Percentiles rank a stretch among this genome's conserved stretches.
These are phyloP conservation scores for Gymnocheta viridis DNA, from an alignment of 2,888 invertebrate species.

Conservation along the genomic window DNA sequence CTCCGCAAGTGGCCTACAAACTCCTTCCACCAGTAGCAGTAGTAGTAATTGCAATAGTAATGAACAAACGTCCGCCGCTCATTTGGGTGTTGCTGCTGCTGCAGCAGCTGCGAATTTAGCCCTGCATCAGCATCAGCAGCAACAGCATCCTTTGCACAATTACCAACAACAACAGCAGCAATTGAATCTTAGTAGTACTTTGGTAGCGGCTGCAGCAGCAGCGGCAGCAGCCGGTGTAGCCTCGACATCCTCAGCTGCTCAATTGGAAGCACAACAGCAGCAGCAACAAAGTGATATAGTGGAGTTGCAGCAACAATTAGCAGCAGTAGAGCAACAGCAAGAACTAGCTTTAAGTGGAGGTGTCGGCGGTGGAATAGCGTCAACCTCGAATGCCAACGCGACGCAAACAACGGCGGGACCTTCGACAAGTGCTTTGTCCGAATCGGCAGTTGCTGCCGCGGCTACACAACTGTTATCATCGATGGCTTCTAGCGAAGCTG, in stretches of 20 bases:
- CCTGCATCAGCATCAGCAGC: constrained; percentile 78
- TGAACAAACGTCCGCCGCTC: constrained; percentile 77
- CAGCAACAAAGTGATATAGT: constrained; percentile 75
- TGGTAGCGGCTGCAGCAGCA: constrained; percentile 75
- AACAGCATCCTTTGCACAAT: constrained; percentile 79
- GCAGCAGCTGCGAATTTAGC: constrained; percentile 81
- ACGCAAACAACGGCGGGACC: constrained; percentile 72
- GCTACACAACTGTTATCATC: constrained; percentile 79
- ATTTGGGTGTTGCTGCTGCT: constrained; percentile 75
- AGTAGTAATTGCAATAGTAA: constrained; percentile 72
- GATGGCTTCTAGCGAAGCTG: constrained; percentile 80
- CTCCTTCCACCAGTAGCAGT: constrained; percentile 70
- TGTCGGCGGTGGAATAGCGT: constrained; percentile 68
- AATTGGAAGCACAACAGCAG: constrained; percentile 74
- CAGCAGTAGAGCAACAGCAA: constrained; percentile 76
- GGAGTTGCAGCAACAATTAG: constrained; percentile 76
- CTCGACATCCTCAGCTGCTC: constrained; percentile 76
- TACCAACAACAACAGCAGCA: constrained; percentile 80
- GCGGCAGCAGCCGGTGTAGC: constrained; percentile 76
- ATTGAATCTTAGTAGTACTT: constrained; percentile 78
- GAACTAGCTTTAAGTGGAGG: constrained; percentile 77
- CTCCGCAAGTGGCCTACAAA: constrained; percentile 73
- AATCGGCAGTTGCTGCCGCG: constrained; percentile 77
- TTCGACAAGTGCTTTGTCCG: constrained; percentile 72
- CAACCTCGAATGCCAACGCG: constrained; percentile 72